Evolutionary conservation across 1,140 invertebrate species (phyloP).

Genomic region (Drosophila mayri): DNA sequence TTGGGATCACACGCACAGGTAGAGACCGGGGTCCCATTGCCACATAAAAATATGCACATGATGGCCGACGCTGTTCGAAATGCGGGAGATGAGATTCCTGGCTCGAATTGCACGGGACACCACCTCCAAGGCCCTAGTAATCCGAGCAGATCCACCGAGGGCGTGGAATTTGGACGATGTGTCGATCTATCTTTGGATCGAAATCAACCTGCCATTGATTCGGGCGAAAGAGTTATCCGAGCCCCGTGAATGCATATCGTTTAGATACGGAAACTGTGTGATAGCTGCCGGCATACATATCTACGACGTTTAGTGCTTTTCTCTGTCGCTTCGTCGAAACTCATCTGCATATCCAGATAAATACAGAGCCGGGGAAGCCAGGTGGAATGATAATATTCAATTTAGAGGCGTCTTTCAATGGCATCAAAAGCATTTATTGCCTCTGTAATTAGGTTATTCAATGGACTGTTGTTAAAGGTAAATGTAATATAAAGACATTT

Average conservation of each 20-base stretch:
- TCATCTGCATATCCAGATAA: conserved; percentile 30
- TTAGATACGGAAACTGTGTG: conserved; percentile 20
- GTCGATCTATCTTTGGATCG: conserved; percentile 28
- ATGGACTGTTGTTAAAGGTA: background rate
- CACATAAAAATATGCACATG: conserved; percentile 74
- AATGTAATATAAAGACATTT: conserved; percentile 1
- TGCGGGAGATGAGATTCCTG: conserved; percentile 39
- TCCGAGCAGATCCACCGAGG: conserved; percentile 33
- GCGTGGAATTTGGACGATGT: conserved; percentile 28
- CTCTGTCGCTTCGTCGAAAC: conserved; percentile 28
- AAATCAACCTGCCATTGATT: conserved; percentile 46
- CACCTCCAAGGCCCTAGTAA: conserved; percentile 22
- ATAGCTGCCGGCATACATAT: conserved; percentile 45
- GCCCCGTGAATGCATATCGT: conserved; percentile 26
- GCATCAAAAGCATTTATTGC: background rate
- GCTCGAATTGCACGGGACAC: conserved; percentile 52
- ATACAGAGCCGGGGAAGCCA: conserved; percentile 10
- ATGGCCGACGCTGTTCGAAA: conserved; percentile 53
- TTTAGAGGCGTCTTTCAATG: conserved; percentile 16
- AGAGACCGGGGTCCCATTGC: conserved; percentile 18
- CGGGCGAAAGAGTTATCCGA: conserved; percentile 31
- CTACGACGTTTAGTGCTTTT: conserved; percentile 39
- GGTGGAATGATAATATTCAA: conserved; percentile 19
- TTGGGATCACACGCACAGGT: conserved; percentile 76
- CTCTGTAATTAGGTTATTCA: conserved; percentile 15